phyloP scores from a whole-genome alignment of 1,140 invertebrate species.

The Diprion similis region DNA sequence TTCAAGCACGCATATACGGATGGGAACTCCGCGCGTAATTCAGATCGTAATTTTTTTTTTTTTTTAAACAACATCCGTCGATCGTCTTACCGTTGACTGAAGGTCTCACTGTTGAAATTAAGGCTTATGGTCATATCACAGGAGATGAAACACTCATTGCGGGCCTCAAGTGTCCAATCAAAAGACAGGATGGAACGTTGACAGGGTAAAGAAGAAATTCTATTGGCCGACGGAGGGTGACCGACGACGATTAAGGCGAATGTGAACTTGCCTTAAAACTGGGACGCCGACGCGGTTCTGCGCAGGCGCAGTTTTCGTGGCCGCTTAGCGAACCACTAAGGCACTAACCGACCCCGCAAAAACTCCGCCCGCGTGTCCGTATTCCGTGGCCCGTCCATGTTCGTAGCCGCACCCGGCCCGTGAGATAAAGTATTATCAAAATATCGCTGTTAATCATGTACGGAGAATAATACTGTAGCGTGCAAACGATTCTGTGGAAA shows the following conservation, averaged over 20 bases:
- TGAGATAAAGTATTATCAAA: slow-evolving; percentile 25
- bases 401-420: slow-evolving; percentile 36
- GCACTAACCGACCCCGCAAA: slow-evolving; percentile 23
- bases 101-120: too few species aligned
- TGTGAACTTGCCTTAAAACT: background rate
- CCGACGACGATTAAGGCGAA: background rate
- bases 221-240: background rate
- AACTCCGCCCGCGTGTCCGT: slow-evolving; percentile 40
- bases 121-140: too few species aligned
- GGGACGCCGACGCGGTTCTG: background rate
- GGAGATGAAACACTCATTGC: too few species aligned
- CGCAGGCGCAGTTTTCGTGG: background rate
- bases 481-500: slow-evolving; percentile 28
- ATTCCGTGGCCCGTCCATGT: slow-evolving; percentile 34
- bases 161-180: too few species aligned
- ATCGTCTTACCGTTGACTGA: too few species aligned
- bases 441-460: slow-evolving; percentile 17
- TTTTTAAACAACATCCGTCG: too few species aligned
- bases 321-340: background rate
- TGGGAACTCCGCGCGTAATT: too few species aligned
- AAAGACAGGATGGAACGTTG: too few species aligned
- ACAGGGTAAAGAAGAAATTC: background rate
- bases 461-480: background rate
- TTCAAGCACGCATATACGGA: too few species aligned
- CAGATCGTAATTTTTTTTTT: too few species aligned